Evolutionary conservation across 1,140 invertebrate genomes (phyloP), one percentile per base, ranked within the genome.

Genomic region (Apocrypta bakeri): DNA sequence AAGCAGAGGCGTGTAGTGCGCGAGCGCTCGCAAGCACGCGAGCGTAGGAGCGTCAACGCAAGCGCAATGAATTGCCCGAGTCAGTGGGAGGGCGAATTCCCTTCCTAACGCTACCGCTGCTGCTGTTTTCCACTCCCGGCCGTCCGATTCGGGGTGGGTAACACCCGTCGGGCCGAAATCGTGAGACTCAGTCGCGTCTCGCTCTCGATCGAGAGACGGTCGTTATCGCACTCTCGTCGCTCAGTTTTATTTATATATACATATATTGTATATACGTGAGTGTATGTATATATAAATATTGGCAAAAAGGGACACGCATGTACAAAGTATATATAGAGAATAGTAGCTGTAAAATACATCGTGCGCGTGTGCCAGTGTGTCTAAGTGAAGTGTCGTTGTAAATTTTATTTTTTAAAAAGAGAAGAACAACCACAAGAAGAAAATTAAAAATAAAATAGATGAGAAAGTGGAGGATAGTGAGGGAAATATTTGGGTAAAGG

Each of bases 21-120:
- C 84, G 88, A 9, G 61, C 17, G 37, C 17, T 66, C 42, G 63
- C 56, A 68, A n/a, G n/a, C 27, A 37, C 21, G 69, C 79, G 85
- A 84, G 88, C 88, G 88, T 87, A 89, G 85, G 85, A 87, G 86
- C 84, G 85, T 82, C 48, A 87, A 89, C 89, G 89, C 89, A 89
- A 84, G 89, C 89, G 89, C 89, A 85, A 64, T 87, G 85, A 79
- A 72, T 79, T 29, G 42, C 64, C 66, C 27, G 48, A 56, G 48
- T n/a, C 48, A 21, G 48, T 56, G 48, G 48, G 48, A 56, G 48
- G 48, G 48, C 48, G 48, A n/a, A 56, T 17, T 12, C 40, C 63
- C 78, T 37, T 29, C 69, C 24, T 24, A 79, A 85, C 85, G 86
- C 84, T 84, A 84, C 85, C 64, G 66, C 74, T 68, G 77, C 79